phyloP scores from a whole-genome alignment of 2,113 vertebrate species.

The Scomber scombrus region DNA sequence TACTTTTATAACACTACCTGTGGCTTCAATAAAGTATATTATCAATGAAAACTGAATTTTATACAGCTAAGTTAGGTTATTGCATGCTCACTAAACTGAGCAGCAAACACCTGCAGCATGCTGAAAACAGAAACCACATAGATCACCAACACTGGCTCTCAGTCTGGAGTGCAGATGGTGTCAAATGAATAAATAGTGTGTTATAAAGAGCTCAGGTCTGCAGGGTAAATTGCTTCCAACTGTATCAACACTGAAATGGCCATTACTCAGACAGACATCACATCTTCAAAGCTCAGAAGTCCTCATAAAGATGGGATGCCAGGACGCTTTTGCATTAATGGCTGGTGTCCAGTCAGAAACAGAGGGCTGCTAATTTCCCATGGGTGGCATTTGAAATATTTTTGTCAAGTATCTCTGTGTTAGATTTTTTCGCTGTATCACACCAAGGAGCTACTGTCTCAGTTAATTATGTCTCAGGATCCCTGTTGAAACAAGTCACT shows the following conservation, averaged over 20 bases:
- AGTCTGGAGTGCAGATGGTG: constrained; percentile 30
- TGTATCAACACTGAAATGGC: constrained; percentile 52
- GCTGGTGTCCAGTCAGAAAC: constrained; percentile 20
- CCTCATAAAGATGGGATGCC: constrained; percentile 2
- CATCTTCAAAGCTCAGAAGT: constrained; percentile 27
- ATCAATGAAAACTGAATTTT: not conserved
- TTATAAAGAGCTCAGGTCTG: constrained; percentile 40
- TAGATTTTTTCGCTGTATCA: not conserved
- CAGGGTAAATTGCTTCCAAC: constrained; percentile 44
- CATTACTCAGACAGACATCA: constrained; percentile 50
- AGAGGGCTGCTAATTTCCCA: constrained; percentile 12
- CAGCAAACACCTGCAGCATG: constrained; percentile 25
- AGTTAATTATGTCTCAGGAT: not conserved
- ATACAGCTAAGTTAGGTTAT: not conserved
- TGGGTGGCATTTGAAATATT: not conserved
- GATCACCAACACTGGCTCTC: constrained; percentile 20
- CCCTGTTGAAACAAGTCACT: not conserved
- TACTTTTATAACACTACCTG: too few species aligned
- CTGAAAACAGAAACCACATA: constrained; percentile 26
- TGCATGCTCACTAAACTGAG: constrained; percentile 12
- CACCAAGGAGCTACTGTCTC: not conserved
- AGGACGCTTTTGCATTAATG: constrained; percentile 13
- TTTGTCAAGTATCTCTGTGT: not conserved
- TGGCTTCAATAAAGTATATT: not conserved
- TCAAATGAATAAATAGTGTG: constrained; percentile 28